Evolutionary conservation across 2,113 vertebrate species (phyloP).

Genomic region (Numenius arquata): DNA sequence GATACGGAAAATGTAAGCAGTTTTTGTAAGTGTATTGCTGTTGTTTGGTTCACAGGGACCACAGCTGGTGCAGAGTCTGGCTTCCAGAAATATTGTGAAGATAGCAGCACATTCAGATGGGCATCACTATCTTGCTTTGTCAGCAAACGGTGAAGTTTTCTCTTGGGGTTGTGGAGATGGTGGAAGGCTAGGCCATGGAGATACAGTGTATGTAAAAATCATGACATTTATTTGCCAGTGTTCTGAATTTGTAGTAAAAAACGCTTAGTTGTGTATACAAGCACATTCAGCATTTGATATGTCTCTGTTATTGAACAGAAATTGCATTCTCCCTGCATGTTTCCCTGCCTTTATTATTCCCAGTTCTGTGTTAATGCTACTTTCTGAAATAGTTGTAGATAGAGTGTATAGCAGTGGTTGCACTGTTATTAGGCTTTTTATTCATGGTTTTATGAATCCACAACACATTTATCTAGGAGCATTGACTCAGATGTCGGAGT

Average conservation of each 20-base stretch:
- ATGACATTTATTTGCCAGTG: background rate
- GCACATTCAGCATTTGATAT: background rate
- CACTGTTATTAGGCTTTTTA: background rate
- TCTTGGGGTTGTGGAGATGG: conserved; percentile 98
- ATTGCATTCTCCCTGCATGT: background rate
- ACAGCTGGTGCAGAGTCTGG: conserved; percentile 88
- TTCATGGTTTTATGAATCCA: background rate
- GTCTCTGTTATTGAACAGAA: background rate
- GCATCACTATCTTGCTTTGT: conserved; percentile 93
- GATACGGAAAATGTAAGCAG: background rate
- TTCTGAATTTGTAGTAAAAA: background rate
- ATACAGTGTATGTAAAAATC: conserved; percentile 85
- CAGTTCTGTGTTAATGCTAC: background rate
- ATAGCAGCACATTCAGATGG: conserved; percentile 96
- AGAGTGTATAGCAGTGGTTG: background rate
- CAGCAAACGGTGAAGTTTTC: conserved; percentile 93
- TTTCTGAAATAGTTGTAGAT: background rate
- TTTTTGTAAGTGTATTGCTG: background rate
- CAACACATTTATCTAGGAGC: background rate
- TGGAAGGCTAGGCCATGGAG: conserved; percentile 94
- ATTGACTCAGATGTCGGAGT: background rate
- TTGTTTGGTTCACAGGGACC: conserved; percentile 78
- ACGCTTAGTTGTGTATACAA: background rate
- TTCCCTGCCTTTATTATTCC: background rate
- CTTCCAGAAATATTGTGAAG: conserved; percentile 91